phyloP scores from a whole-genome alignment of 2,797 vertebrate genomes.

The Aplochiton taeniatus region DNA sequence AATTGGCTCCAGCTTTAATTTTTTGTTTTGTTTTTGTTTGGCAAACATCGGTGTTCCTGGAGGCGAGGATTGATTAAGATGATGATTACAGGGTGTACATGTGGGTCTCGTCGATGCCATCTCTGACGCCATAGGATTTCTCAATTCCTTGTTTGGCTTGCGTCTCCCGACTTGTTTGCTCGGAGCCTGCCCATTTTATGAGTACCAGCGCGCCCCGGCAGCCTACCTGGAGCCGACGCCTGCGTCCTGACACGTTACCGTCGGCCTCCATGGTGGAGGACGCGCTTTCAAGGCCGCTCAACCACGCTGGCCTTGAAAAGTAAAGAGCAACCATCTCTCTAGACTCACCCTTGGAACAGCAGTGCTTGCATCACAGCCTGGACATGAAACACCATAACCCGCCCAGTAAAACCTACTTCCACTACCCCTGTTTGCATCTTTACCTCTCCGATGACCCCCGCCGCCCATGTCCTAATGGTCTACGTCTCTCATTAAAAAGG shows the following conservation, averaged over 20 bases:
- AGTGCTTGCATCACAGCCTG: too few relatives aligned
- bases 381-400: too few relatives aligned
- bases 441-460: not conserved
- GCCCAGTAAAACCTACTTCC: too few relatives aligned
- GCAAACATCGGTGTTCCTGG: not conserved
- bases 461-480: not conserved
- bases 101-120: not conserved
- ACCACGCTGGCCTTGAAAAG: too few relatives aligned
- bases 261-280: conserved; percentile 15
- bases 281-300: too few relatives aligned
- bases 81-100: not conserved
- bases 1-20: not conserved
- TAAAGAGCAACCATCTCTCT: too few relatives aligned
- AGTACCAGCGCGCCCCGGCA: not conserved
- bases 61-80: conserved; percentile 2
- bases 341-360: too few relatives aligned
- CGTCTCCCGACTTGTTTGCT: not conserved
- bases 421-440: too few relatives aligned
- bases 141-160: not conserved
- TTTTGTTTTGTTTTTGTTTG: not conserved
- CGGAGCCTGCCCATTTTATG: not conserved
- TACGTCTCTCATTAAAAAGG: not conserved
- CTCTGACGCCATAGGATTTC: not conserved
- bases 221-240: too few relatives aligned
- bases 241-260: conserved; percentile 46